A percentile compares a stretch with the other conserved stretches of the same genome.
Evolutionary conservation across 2,797 vertebrate species (phyloP).

Genomic region (Phoxinus dragarum): DNA sequence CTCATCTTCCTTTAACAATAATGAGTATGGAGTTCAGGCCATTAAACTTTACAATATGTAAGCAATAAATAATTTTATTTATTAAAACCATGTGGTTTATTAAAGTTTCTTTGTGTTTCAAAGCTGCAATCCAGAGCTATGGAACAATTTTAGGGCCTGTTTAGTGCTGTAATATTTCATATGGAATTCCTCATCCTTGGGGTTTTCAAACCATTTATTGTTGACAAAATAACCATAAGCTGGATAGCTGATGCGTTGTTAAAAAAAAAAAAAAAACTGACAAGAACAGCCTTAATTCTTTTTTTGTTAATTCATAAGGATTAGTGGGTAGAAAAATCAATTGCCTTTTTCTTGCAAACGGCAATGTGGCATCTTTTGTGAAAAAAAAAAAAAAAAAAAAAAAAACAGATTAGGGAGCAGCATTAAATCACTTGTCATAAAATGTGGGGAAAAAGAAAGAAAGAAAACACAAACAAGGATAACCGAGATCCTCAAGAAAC

Average conservation of each 20-base stretch:
- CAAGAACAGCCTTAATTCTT: constrained; percentile 8
- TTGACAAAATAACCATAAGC: constrained; percentile 7
- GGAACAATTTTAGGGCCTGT: constrained; percentile 26
- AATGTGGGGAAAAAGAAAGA: background rate
- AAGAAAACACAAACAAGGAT: background rate
- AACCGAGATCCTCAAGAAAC: constrained; percentile 2
- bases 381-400: background rate
- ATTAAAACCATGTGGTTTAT: too few relatives aligned
- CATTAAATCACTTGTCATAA: constrained; percentile 42
- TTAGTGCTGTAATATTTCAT: constrained; percentile 25
- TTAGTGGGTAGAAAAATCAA: constrained; percentile 25
- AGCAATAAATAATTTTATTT: constrained; percentile 56
- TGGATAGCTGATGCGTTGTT: background rate
- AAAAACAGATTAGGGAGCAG: constrained; percentile 19
- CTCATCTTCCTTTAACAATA: constrained; percentile 39
- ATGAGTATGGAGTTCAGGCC: constrained; percentile 50
- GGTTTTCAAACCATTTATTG: background rate
- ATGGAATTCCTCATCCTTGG: background rate
- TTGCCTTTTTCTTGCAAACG: constrained; percentile 5
- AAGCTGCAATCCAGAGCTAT: constrained; percentile 10
- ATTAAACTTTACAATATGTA: constrained; percentile 60
- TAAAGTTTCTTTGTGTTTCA: constrained; percentile 41
- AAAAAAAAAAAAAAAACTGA: background rate
- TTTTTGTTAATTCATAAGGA: constrained; percentile 19
- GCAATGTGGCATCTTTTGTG: constrained; percentile 32